These are phyloP conservation scores for Sinonovacula constricta DNA, from an alignment of 1,140 invertebrate genomes.

Conservation along the genomic window DNA sequence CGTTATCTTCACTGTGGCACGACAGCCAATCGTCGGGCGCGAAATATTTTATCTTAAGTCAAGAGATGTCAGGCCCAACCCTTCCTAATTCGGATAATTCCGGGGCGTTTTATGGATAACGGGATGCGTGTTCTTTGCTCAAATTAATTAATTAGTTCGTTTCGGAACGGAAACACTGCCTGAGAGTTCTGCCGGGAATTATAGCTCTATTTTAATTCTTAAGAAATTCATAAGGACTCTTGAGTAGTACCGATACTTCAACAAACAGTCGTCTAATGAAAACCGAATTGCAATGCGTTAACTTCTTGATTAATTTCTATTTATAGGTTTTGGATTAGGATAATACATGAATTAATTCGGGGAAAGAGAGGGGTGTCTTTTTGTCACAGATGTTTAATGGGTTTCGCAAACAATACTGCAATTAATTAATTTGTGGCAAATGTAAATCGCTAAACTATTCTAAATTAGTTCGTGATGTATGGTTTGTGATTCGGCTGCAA, in stretches of 20 bases:
- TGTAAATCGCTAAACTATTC: too few relatives aligned
- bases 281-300: not conserved
- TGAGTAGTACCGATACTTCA: conserved; percentile 30
- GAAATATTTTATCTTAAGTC: conserved; percentile 52
- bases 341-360: not conserved
- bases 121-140: not conserved
- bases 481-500: too few relatives aligned
- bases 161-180: conserved; percentile 25
- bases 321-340: conserved; percentile 7
- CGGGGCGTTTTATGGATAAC: too few relatives aligned
- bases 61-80: not conserved
- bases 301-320: conserved; percentile 42
- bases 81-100: not conserved
- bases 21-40: conserved; percentile 18
- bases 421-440: not conserved
- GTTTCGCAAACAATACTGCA: not conserved
- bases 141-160: conserved; percentile 47
- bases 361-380: not conserved
- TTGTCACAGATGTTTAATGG: not conserved
- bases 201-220: conserved; percentile 39
- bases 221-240: conserved; percentile 38
- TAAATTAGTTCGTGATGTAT: too few relatives aligned
- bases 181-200: conserved; percentile 28
- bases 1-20: conserved; percentile 42
- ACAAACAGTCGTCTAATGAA: conserved; percentile 45